Evolutionary conservation across 2,797 vertebrate genomes (phyloP).

Genomic region (Parambassis ranga): DNA sequence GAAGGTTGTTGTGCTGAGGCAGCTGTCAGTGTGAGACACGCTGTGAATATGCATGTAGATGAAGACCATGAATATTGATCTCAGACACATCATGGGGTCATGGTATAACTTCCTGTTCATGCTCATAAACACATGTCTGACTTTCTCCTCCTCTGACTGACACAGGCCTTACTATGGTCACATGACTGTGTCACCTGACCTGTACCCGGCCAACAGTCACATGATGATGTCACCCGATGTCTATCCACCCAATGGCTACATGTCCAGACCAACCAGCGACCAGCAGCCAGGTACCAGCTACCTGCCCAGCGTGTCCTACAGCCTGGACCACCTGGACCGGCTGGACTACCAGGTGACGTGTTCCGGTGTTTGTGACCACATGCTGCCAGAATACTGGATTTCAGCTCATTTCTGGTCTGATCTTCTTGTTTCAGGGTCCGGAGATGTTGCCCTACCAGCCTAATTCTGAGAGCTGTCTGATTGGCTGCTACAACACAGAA

Average conservation of each 20-base stretch:
- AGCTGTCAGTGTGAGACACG: background rate
- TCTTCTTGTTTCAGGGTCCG: conserved; percentile 37
- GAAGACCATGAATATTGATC: conserved; percentile 11
- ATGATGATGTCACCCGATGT: conserved; percentile 66
- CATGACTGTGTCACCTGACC: conserved; percentile 59
- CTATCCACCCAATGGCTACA: conserved; percentile 58
- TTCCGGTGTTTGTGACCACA: too few relatives aligned
- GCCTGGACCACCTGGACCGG: conserved; percentile 71
- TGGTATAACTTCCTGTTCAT: background rate
- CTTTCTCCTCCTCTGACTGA: background rate
- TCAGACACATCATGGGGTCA: background rate
- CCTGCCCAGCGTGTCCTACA: conserved; percentile 76
- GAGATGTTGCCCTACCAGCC: conserved; percentile 66
- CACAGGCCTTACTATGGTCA: conserved; percentile 72
- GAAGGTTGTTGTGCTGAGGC: conserved; percentile 21
- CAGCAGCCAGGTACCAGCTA: conserved; percentile 58
- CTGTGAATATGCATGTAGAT: background rate
- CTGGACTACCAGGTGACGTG: conserved; percentile 72
- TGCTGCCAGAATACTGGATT: too few relatives aligned
- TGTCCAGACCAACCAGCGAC: conserved; percentile 44
- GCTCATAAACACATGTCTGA: too few relatives aligned
- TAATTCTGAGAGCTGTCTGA: conserved; percentile 71
- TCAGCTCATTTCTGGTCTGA: background rate
- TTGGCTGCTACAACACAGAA: conserved; percentile 70
- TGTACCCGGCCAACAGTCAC: conserved; percentile 51